These are phyloP conservation scores for Stegodyphus dumicola DNA, from an alignment of 1,140 invertebrate genomes.

Conservation along the genomic window DNA sequence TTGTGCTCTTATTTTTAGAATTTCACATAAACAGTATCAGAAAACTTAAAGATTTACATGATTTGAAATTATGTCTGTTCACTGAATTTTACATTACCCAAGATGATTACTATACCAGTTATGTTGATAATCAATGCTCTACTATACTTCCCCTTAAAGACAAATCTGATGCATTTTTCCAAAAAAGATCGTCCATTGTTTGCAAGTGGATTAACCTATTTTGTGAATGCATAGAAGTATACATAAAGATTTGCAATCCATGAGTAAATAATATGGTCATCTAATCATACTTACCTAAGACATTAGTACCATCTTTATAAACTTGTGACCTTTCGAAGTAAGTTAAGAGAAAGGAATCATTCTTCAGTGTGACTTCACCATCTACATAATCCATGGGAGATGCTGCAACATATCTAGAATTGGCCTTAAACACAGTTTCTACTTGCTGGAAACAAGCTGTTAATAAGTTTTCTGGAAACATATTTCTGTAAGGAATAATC, in stretches of 20 bases:
- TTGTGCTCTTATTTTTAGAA: too few relatives aligned
- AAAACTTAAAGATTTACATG: too few relatives aligned
- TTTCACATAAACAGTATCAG: too few relatives aligned
- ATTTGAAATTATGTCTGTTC: too few relatives aligned
- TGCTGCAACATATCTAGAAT: constrained; percentile 30
- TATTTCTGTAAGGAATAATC: constrained; percentile 66
- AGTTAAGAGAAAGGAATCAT: constrained; percentile 20
- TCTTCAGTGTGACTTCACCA: constrained; percentile 43
- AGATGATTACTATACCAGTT: too few relatives aligned
- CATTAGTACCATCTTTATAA: constrained; percentile 83
- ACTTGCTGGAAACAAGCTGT: constrained; percentile 69
- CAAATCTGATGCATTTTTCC: too few relatives aligned
- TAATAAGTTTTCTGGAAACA: constrained; percentile 72
- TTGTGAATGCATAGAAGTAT: background rate
- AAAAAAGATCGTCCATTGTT: too few relatives aligned
- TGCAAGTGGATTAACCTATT: too few relatives aligned
- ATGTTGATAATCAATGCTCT: too few relatives aligned
- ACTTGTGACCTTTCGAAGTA: constrained; percentile 62
- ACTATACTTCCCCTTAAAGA: too few relatives aligned
- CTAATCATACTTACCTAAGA: constrained; percentile 73
- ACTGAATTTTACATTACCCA: too few relatives aligned
- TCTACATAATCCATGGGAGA: constrained; percentile 41
- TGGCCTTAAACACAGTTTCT: constrained; percentile 64
- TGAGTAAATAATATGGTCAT: background rate
- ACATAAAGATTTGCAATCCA: background rate